Conservation (phyloP, 2,113 vertebrate species). For the Planiliza haematocheilus region DNA sequence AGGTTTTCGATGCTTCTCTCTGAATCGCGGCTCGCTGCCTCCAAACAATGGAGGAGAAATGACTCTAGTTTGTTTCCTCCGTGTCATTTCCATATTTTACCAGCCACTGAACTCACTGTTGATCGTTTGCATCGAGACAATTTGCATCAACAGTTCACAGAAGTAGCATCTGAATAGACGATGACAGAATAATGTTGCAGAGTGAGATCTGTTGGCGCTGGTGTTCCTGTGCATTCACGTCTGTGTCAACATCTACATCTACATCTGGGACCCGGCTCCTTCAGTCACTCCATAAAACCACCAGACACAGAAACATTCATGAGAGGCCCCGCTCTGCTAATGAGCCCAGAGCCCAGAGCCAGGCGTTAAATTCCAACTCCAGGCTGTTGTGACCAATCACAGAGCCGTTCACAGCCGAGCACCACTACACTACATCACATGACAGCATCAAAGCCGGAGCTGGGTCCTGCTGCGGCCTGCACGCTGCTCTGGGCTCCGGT, state of each 20-base stretch:
- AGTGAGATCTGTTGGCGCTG: too few species aligned
- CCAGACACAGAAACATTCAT: background rate
- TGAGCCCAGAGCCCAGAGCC: background rate
- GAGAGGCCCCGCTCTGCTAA: background rate
- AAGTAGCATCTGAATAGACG: too few species aligned
- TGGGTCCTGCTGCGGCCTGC: background rate
- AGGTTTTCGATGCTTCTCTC: too few species aligned
- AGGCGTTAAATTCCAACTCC: conserved; percentile 2
- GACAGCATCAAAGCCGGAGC: conserved; percentile 27
- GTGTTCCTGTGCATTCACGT: too few species aligned
- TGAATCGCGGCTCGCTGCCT: too few species aligned
- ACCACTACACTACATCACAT: conserved; percentile 4
- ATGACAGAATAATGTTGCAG: too few species aligned
- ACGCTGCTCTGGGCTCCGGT: conserved; percentile 6
- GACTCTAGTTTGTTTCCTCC: too few species aligned
- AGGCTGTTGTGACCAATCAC: conserved; percentile 31
- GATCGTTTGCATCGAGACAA: too few species aligned
- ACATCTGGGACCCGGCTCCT: background rate
- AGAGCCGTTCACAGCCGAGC: background rate
- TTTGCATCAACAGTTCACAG: too few species aligned
- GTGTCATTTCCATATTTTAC: too few species aligned
- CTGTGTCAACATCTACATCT: background rate
- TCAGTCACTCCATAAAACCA: background rate
- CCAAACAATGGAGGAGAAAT: too few species aligned
- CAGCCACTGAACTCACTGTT: background rate